These are phyloP conservation scores for Ceratina australensis DNA, from an alignment of 1,140 invertebrate species.

Conservation along the genomic window DNA sequence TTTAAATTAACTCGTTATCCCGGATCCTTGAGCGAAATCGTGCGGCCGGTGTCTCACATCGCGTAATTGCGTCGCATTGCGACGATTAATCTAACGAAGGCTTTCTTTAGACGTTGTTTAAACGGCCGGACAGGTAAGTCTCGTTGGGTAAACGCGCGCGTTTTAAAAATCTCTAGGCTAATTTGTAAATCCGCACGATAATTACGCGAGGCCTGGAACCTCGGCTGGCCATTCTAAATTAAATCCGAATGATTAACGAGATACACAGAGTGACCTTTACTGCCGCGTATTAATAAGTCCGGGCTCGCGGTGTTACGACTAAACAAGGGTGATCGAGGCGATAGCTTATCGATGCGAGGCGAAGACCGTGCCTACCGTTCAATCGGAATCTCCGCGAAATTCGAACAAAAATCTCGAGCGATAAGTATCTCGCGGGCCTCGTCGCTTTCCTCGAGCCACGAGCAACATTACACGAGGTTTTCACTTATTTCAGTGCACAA, in stretches of 20 bases:
- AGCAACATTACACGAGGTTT: conserved; percentile 34
- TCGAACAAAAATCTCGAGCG: not conserved
- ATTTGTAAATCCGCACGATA: conserved; percentile 7
- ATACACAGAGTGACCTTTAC: conserved; percentile 42
- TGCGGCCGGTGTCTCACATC: conserved; percentile 12
- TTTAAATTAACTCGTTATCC: conserved; percentile 65
- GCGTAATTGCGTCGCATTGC: conserved; percentile 13
- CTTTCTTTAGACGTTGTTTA: not conserved
- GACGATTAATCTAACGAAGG: conserved; percentile 6
- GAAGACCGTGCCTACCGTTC: conserved; percentile 25
- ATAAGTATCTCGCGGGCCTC: conserved; percentile 12
- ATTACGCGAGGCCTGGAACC: conserved; percentile 10
- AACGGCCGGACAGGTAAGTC: not conserved
- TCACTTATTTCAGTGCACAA: conserved; percentile 52
- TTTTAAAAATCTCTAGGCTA: not conserved
- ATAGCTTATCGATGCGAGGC: conserved; percentile 49
- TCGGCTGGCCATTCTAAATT: conserved; percentile 8
- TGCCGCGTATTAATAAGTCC: conserved; percentile 50
- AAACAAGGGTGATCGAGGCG: conserved; percentile 54
- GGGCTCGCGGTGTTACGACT: conserved; percentile 19
- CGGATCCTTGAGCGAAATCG: conserved; percentile 50
- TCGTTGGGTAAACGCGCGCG: not conserved
- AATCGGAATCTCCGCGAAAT: conserved; percentile 17
- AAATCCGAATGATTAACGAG: conserved; percentile 47
- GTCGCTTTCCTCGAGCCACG: not conserved